Evolutionary conservation across 2,113 vertebrate genomes (phyloP), one percentile per base, ranked within the genome.

Genomic region (Herpetotheres cachinnans): DNA sequence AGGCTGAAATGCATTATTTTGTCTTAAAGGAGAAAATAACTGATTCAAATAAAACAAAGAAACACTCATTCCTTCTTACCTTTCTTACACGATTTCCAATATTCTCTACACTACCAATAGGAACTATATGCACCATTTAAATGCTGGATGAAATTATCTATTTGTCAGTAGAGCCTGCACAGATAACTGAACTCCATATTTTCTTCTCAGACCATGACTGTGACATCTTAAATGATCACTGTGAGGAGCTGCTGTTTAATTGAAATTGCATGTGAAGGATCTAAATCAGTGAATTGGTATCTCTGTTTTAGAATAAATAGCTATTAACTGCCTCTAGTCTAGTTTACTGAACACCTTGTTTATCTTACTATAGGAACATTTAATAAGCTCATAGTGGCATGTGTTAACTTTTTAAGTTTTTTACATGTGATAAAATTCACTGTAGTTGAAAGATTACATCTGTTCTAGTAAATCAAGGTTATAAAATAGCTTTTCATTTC

Each of bases 401-500:
- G 27, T 26, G 22, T n/a, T 55, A 49, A 78, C 36, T 29, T 49
- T 50, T 8, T 26, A 49, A 36, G 44, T 5, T 27, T 63, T 84
- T 59, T 18, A 34, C 42, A 21, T 24, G 26, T 52, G 30, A n/a
- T 30, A 47, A 67, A 77, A 30, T 78, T 83, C 58, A 69, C 47
- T 72, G 47, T 29, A 79, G 56, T 42, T 80, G 34, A 63, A 89
- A 95, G 81, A 89, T 67, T 34, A 27, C 40, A 30, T 62, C 62
- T 82, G 34, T n/a, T 71, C 58, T 81, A 81, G 36, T 82, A 91
- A 89, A 84, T 86, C 80, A 89, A 78, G 52, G 65, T 87, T 89
- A 67, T 74, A 89, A 92, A 94, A 87, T 7, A 78, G 77, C 59
- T 94, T 95, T 94, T 74, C 56, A 89, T 87, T 89, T 93, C 67